Percentiles rank a stretch among this genome's conserved stretches.
These are phyloP conservation scores for Pocota personata DNA, from an alignment of 2,888 invertebrate genomes.

Conservation along the genomic window DNA sequence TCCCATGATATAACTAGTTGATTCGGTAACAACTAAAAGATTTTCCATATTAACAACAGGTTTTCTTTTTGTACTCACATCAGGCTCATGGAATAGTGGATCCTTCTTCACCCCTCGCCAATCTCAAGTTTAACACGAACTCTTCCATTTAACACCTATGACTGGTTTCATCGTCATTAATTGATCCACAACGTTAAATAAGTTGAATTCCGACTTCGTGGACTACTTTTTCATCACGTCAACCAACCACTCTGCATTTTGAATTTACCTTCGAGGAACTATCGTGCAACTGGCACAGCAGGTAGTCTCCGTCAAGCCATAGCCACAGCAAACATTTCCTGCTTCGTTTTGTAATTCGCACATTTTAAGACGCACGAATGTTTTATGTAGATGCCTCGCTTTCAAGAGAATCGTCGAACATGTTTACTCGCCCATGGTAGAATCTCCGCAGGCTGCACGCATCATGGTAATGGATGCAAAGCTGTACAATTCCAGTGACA, in stretches of 20 bases:
- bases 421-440: not conserved
- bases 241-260: not conserved
- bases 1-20: not conserved
- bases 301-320: not conserved
- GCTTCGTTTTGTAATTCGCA: slow-evolving; percentile 35
- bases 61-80: not conserved
- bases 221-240: slow-evolving; percentile 44
- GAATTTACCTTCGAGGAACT: not conserved
- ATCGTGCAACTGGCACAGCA: slow-evolving; percentile 14
- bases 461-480: not conserved
- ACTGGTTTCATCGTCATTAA: slow-evolving; percentile 26
- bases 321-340: slow-evolving; percentile 26
- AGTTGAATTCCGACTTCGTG: not conserved
- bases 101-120: not conserved
- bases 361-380: slow-evolving; percentile 35
- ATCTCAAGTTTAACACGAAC: slow-evolving; percentile 17
- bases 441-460: not conserved
- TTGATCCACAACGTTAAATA: slow-evolving; percentile 25
- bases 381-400: slow-evolving; percentile 20
- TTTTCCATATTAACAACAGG: not conserved
- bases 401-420: not conserved
- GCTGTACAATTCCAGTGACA: not conserved
- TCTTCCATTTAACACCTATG: slow-evolving; percentile 45
- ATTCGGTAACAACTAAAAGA: not conserved
- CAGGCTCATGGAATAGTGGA: not conserved